Percentiles rank a stretch among this genome's conserved stretches.
Conservation (phyloP, 2,113 vertebrate species). For the Cephalopterus ornatus region DNA sequence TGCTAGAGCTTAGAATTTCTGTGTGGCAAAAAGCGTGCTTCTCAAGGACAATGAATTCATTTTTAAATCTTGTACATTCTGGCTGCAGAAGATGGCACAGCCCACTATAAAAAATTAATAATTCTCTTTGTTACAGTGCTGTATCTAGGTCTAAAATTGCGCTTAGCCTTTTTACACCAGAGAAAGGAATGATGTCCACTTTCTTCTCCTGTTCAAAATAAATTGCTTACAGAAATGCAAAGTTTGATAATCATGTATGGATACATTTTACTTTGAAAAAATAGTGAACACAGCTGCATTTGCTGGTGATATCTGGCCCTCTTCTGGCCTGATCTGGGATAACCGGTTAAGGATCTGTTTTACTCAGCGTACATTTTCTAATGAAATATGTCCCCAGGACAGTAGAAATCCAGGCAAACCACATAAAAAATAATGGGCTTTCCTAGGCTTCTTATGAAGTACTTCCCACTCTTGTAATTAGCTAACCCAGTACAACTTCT, state of each 20-base stretch:
- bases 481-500: neutral
- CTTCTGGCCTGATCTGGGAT: neutral
- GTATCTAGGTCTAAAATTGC: neutral
- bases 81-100: neutral
- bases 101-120: neutral
- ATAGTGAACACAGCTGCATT: neutral
- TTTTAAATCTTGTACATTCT: neutral
- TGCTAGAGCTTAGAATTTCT: neutral
- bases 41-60: rapidly evolving
- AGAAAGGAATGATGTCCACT: neutral
- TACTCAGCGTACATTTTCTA: neutral
- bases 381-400: neutral
- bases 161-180: neutral
- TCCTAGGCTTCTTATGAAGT: neutral
- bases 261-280: neutral
- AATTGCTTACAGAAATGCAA: neutral
- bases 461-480: neutral
- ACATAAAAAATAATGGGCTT: neutral
- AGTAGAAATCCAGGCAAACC: neutral
- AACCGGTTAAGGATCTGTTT: neutral
- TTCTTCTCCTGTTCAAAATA: neutral
- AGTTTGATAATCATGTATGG: neutral
- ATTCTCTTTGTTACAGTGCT: neutral
- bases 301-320: neutral
- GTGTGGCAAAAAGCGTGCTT: neutral